Conservation (phyloP, 2,113 vertebrate species). For the Leptosomus discolor region DNA sequence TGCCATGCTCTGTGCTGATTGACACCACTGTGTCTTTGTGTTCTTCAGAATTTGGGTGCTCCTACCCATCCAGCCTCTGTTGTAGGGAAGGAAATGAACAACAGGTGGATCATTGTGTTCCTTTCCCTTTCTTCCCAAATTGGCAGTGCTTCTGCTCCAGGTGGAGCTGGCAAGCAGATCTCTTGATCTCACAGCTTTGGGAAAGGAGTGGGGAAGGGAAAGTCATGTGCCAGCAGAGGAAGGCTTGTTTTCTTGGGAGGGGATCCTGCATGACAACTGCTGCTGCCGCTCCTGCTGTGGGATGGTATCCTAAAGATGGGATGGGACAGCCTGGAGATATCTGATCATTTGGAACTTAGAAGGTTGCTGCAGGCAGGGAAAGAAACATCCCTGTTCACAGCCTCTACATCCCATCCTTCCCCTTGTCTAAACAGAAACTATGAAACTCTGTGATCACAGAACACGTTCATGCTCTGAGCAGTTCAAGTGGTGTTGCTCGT, state of each 20-base stretch:
- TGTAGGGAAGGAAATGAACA: background rate
- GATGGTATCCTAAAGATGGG: background rate
- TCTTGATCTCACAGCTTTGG: background rate
- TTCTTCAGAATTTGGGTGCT: background rate
- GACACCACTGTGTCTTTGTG: background rate
- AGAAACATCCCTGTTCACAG: fast-evolving
- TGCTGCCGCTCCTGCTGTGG: background rate
- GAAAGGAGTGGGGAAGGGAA: background rate
- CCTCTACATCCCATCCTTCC: background rate
- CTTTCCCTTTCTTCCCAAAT: background rate
- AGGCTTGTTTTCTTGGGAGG: background rate
- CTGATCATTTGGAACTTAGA: background rate
- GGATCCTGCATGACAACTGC: background rate
- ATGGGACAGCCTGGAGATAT: background rate
- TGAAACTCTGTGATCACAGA: background rate
- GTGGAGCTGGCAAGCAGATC: background rate
- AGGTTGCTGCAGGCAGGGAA: background rate
- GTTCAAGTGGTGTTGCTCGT: background rate
- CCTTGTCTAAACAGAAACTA: background rate
- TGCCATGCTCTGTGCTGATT: background rate
- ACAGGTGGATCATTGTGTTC: background rate
- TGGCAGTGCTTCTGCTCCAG: background rate
- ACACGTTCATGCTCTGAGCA: background rate
- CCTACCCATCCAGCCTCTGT: background rate
- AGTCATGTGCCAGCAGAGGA: background rate